Evolutionary conservation across 1,140 invertebrate genomes (phyloP).

Genomic region (Drosophila burlai): DNA sequence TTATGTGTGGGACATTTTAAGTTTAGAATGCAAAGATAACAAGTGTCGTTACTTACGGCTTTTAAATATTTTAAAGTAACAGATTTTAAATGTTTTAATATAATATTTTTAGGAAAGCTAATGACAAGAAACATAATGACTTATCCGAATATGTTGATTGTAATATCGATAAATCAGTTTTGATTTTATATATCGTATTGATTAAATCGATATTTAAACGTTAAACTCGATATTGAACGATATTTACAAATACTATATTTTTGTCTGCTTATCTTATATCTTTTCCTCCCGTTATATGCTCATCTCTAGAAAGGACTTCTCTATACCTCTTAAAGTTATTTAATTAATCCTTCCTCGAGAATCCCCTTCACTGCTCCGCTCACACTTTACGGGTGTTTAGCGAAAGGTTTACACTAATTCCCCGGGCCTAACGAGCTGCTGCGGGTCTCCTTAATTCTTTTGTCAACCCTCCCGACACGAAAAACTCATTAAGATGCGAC

Average conservation of each 20-base stretch:
- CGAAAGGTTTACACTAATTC: slow-evolving; percentile 55
- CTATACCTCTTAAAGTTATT: background rate
- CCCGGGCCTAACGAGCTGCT: slow-evolving; percentile 37
- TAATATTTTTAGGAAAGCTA: too few relatives aligned
- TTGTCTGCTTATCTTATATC: background rate
- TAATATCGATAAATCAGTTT: too few relatives aligned
- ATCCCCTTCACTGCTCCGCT: slow-evolving; percentile 9
- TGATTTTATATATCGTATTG: too few relatives aligned
- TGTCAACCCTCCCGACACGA: slow-evolving; percentile 62
- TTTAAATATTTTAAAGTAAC: background rate
- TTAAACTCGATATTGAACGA: too few relatives aligned
- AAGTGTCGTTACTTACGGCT: background rate
- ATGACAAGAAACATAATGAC: too few relatives aligned
- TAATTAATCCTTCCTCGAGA: background rate
- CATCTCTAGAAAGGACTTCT: background rate
- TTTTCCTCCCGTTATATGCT: background rate
- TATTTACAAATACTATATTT: too few relatives aligned
- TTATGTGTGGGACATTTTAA: background rate
- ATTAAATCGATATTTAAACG: too few relatives aligned
- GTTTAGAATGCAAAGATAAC: background rate
- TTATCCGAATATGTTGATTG: too few relatives aligned
- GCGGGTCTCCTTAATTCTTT: slow-evolving; percentile 19
- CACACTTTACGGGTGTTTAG: slow-evolving; percentile 26
- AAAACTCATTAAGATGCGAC: slow-evolving; percentile 68
- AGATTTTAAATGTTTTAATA: background rate